Base-by-base conservation (phyloP, 2,888 invertebrate species). In the Xestoiulus laeticollis region DNA sequence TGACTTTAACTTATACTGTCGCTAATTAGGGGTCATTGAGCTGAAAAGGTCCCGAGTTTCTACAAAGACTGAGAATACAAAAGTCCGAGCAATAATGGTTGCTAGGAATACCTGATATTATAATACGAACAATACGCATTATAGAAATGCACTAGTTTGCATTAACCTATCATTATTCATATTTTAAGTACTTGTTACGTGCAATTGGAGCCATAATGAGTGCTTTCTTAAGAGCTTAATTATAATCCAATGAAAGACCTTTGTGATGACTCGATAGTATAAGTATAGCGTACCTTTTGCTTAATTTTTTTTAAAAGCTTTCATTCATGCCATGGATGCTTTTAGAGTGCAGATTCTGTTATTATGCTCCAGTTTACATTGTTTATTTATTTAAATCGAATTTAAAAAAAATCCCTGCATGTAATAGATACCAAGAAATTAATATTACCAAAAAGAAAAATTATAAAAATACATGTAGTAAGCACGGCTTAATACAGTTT, bases 181-280 rank as follows among this genome's bases (percentile, higher is more conserved):
- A 30, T 30, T 59, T 59, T 19, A 78, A 26, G 30, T 78, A 30
- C 78, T 78, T 14, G 30, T 78, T 78, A 78, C 78, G 78, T 78
- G 59, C 59, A 68, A 68, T 6, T 68, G 22, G 59, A 68, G 59
- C n/a, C 22, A 6, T 68, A 68, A 68, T 68, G 59, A 68, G 59
- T 68, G 78, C 78, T 30, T 78, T 30, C 78, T 78, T 78, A 78
- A 78, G 78, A 78, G 78, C 30, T 78, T 78, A 78, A 78, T 78
- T 78, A 78, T 78, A 78, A 30, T 78, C 78, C 78, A 78, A 78
- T 78, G 78, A 78, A 78, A 30, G 30, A 30, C 78, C 78, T 78
- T 78, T 78, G 78, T 78, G 14, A 78, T 26, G 30, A 14, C 30
- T 78, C 22, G 14, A 78, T 30, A 78, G 12, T 30, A 43, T 10